Conservation (phyloP, 1,140 invertebrate genomes). For the Colletes gigas region DNA sequence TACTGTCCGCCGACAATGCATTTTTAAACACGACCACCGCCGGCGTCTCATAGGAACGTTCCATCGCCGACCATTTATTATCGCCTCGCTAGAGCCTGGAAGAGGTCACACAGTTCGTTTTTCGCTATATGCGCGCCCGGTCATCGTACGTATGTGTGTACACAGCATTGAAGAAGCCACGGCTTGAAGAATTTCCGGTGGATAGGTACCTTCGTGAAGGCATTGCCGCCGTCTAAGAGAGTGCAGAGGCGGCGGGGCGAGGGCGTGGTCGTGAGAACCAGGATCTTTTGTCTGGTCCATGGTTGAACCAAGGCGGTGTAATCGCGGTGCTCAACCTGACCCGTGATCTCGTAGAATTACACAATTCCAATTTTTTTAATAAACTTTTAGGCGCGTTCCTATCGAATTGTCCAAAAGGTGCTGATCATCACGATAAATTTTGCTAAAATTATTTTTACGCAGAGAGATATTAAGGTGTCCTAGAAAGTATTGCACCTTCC, state of each 20-base stretch:
- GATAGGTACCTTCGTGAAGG: slow-evolving; percentile 69
- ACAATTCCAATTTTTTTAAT: no score
- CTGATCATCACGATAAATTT: no score
- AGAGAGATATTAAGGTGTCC: no score
- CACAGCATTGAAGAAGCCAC: slow-evolving; percentile 46
- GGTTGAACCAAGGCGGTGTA: slow-evolving; percentile 57
- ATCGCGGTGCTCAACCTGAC: slow-evolving; percentile 67
- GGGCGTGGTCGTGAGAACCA: slow-evolving; percentile 77
- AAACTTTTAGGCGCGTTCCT: no score
- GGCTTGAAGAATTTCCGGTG: slow-evolving; percentile 70
- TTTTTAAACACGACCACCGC: slow-evolving; percentile 40
- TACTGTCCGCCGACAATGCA: slow-evolving; percentile 40
- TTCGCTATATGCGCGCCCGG: slow-evolving; percentile 13
- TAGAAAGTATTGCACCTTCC: no score
- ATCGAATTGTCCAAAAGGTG: no score
- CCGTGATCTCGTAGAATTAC: neutral
- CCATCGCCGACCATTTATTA: slow-evolving; percentile 59
- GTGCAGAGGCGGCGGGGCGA: slow-evolving; percentile 66
- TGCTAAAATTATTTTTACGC: no score
- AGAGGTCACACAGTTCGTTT: slow-evolving; percentile 56
- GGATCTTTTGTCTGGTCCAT: slow-evolving; percentile 75
- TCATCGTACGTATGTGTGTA: slow-evolving; percentile 15
- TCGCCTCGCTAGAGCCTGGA: slow-evolving; percentile 56
- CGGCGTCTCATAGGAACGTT: slow-evolving; percentile 33
- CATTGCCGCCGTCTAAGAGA: slow-evolving; percentile 58